These are phyloP conservation scores for Xenopus tropicalis DNA, from an alignment of 2,113 vertebrate species.

Conservation along the genomic window DNA sequence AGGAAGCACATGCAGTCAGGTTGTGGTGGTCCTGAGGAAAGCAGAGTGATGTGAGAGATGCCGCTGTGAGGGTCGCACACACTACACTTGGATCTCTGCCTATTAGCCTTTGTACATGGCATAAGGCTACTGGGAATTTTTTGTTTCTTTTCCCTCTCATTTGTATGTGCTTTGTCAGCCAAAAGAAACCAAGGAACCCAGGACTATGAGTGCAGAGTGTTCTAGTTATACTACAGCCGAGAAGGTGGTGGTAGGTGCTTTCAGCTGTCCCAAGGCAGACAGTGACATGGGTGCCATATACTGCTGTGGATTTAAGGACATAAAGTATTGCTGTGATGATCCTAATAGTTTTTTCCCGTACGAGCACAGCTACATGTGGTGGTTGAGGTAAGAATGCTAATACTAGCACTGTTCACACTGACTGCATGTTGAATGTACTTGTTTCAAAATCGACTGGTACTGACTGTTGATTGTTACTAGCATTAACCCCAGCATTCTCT, in stretches of 20 bases:
- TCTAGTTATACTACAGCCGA: conserved; percentile 74
- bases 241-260: conserved; percentile 68
- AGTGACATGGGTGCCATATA: conserved; percentile 69
- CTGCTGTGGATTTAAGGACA: conserved; percentile 89
- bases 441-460: no score
- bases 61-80: conserved; percentile 11
- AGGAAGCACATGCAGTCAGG: not conserved
- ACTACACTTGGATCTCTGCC: not conserved
- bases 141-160: not conserved
- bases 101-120: conserved; percentile 10
- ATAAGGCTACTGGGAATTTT: not conserved
- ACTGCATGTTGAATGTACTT: no score
- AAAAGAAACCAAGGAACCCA: conserved; percentile 5
- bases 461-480: no score
- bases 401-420: no score
- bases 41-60: conserved; percentile 17
- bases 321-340: conserved; percentile 90
- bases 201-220: conserved; percentile 76
- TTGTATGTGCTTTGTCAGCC: not conserved
- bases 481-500: no score
- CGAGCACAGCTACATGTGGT: conserved; percentile 90
- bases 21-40: conserved; percentile 29
- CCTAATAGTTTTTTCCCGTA: conserved; percentile 88
- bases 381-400: conserved; percentile 78
- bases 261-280: conserved; percentile 78